phyloP scores from a whole-genome alignment of 2,113 vertebrate species.

The Pseudopodoces humilis region DNA sequence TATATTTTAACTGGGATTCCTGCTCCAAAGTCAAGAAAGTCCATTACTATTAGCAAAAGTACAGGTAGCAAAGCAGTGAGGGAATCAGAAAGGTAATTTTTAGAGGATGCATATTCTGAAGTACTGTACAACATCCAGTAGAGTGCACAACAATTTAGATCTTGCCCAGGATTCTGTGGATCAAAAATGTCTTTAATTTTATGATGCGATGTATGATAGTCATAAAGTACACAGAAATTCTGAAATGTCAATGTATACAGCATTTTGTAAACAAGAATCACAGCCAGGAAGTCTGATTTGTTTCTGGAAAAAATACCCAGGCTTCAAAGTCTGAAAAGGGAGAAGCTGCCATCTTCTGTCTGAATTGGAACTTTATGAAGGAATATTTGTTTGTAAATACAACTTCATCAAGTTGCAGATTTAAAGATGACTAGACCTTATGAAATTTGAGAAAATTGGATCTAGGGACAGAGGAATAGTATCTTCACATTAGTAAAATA shows the following conservation, averaged over 20 bases:
- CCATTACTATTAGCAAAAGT: conserved; percentile 29
- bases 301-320: conserved; percentile 55
- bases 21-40: conserved; percentile 50
- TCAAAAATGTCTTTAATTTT: conserved; percentile 64
- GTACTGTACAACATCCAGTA: conserved; percentile 4
- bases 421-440: background rate
- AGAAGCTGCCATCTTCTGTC: conserved; percentile 58
- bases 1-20: conserved; percentile 41
- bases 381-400: conserved; percentile 33
- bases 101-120: conserved; percentile 3
- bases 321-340: conserved; percentile 38
- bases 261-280: conserved; percentile 70
- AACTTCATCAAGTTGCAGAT: background rate
- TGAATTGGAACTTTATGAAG: conserved; percentile 23
- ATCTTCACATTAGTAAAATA: background rate
- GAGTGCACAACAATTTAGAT: conserved; percentile 19
- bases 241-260: conserved; percentile 71
- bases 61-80: conserved; percentile 8
- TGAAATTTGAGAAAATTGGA: background rate
- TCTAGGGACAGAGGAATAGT: background rate
- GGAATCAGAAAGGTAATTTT: conserved; percentile 39
- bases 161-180: background rate
- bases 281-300: conserved; percentile 55
- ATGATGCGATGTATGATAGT: conserved; percentile 50
- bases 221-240: conserved; percentile 63